phyloP scores from a whole-genome alignment of 2,888 invertebrate genomes.

The Oscheius sp. region DNA sequence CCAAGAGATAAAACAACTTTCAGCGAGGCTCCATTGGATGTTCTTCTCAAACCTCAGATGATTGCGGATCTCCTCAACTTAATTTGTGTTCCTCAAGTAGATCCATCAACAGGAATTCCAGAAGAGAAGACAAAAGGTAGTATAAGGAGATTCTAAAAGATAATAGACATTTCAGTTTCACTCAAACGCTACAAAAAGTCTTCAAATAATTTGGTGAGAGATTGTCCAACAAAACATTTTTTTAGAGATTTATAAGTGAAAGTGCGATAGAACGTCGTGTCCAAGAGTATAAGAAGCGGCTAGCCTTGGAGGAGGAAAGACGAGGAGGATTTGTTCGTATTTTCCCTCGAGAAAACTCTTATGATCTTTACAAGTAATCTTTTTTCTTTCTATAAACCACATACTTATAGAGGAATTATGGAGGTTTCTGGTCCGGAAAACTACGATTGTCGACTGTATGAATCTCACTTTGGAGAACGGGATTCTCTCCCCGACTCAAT shows the following conservation, averaged over 20 bases:
- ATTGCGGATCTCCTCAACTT: slow-evolving; percentile 89
- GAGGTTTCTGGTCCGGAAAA: slow-evolving; percentile 59
- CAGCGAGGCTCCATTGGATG: slow-evolving; percentile 89
- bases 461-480: slow-evolving; percentile 28
- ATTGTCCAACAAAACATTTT: no score
- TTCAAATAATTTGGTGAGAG: no score
- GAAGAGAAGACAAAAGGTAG: slow-evolving; percentile 30
- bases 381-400: not conserved
- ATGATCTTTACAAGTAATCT: slow-evolving; percentile 52
- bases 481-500: slow-evolving; percentile 16
- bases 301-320: slow-evolving; percentile 45
- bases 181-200: slow-evolving; percentile 31
- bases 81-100: slow-evolving; percentile 79
- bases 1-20: not conserved
- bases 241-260: slow-evolving; percentile 32
- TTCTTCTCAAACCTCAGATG: slow-evolving; percentile 89
- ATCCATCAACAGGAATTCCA: slow-evolving; percentile 32
- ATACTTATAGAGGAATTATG: slow-evolving; percentile 42
- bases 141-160: no score
- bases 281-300: slow-evolving; percentile 33
- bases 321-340: slow-evolving; percentile 63
- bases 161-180: no score
- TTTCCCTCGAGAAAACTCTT: slow-evolving; percentile 60
- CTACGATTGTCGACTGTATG: slow-evolving; percentile 56
- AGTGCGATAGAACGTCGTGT: slow-evolving; percentile 33